Conservation (phyloP, 2,113 vertebrate genomes). For the Hoplias malabaricus region DNA sequence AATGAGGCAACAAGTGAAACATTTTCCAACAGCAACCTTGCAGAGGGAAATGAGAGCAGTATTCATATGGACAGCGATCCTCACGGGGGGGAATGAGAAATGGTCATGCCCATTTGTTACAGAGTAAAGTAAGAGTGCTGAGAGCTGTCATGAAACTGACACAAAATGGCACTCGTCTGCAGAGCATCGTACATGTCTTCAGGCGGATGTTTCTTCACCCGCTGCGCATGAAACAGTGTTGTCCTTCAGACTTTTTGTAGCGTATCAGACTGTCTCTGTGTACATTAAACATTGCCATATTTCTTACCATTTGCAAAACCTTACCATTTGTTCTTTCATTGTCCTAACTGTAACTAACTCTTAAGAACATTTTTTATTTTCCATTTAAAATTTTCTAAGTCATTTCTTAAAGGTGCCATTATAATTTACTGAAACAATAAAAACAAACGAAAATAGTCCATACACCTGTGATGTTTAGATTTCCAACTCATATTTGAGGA, state of each 20-base stretch:
- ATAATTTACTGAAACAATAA: no score
- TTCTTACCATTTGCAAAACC: not conserved
- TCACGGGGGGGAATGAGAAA: not conserved
- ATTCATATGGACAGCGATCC: not conserved
- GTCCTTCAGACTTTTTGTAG: not conserved
- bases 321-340: no score
- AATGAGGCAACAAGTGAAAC: not conserved
- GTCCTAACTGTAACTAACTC: no score
- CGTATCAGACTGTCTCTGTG: not conserved
- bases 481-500: no score
- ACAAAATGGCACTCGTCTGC: not conserved
- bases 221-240: slow-evolving; percentile 40
- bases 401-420: no score
- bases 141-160: not conserved
- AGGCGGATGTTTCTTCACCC: slow-evolving; percentile 55
- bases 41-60: not conserved
- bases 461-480: no score
- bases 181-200: not conserved
- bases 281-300: not conserved
- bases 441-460: no score
- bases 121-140: not conserved
- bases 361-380: no score
- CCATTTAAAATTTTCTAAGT: no score
- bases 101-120: not conserved
- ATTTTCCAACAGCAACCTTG: slow-evolving; percentile 3